These are phyloP conservation scores for Trichogramma evanescens DNA, from an alignment of 2,888 invertebrate species.

Conservation along the genomic window DNA sequence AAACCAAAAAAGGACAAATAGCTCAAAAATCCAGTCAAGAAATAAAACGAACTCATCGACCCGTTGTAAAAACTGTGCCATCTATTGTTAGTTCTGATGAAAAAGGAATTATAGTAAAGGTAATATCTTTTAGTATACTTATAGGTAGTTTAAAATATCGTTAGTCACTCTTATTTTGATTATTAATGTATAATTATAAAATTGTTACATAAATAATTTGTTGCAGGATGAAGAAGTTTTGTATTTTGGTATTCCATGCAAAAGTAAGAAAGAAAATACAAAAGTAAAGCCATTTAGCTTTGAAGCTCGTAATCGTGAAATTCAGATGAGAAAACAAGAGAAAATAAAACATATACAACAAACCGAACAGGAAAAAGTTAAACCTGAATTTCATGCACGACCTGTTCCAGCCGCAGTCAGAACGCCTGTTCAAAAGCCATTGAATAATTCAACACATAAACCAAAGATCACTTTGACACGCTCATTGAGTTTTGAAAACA, in stretches of 20 bases:
- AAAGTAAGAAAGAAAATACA: constrained; percentile 22
- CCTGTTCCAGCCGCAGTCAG: constrained; percentile 51
- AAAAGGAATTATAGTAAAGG: constrained; percentile 26
- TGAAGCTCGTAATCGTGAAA: constrained; percentile 47
- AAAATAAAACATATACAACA: constrained; percentile 39
- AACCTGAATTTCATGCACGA: constrained; percentile 54
- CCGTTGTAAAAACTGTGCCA: constrained; percentile 26
- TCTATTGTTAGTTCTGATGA: constrained; percentile 29
- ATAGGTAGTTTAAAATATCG: too few relatives aligned
- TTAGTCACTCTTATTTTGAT: neutral
- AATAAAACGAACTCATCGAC: constrained; percentile 4
- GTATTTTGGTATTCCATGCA: constrained; percentile 34
- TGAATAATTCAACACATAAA: constrained; percentile 4
- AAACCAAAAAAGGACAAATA: constrained; percentile 39
- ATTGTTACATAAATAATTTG: neutral
- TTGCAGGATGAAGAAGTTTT: constrained; percentile 30
- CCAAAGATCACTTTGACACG: constrained; percentile 21
- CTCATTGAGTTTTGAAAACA: constrained; percentile 56
- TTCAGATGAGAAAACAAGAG: constrained; percentile 43
- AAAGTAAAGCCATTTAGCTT: constrained; percentile 48
- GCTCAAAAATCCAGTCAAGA: constrained; percentile 3
- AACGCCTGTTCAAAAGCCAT: constrained; percentile 22
- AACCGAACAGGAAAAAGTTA: constrained; percentile 29
- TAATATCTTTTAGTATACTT: neutral
- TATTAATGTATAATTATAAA: neutral